These are phyloP conservation scores for Phengaris arion DNA, from an alignment of 2,888 invertebrate species.

Conservation along the genomic window DNA sequence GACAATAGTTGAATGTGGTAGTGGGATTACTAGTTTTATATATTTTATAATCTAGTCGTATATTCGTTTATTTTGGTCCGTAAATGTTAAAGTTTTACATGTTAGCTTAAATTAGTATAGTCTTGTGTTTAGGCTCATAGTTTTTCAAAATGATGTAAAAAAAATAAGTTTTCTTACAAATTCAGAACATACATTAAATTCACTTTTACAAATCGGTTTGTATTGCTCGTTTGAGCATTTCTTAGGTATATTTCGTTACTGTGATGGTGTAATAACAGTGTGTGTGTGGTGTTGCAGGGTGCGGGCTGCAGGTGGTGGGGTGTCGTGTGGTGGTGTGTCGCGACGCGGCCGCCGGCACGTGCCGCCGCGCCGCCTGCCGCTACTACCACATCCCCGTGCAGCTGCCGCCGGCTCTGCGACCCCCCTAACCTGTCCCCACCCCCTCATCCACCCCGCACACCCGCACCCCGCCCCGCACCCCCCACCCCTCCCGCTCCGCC, in stretches of 20 bases:
- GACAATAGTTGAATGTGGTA: constrained; percentile 31
- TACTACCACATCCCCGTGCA: constrained; percentile 97
- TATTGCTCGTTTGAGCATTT: background rate
- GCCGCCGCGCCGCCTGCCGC: constrained; percentile 96
- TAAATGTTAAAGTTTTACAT: constrained; percentile 1
- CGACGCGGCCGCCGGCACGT: constrained; percentile 96
- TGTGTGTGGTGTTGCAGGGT: constrained; percentile 82
- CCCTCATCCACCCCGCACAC: constrained; percentile 41
- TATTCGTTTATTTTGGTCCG: background rate
- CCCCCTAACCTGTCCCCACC: constrained; percentile 65
- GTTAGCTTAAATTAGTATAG: background rate
- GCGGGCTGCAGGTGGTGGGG: constrained; percentile 96
- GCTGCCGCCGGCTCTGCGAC: constrained; percentile 87
- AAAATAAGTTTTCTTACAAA: no score
- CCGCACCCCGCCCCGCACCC: constrained; percentile 39
- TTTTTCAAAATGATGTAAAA: background rate
- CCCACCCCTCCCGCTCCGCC: constrained; percentile 35
- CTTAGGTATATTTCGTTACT: background rate
- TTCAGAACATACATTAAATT: no score
- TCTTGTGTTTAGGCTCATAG: background rate
- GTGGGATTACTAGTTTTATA: constrained; percentile 31
- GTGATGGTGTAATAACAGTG: background rate
- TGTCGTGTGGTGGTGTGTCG: constrained; percentile 97
- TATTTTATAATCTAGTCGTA: constrained; percentile 23
- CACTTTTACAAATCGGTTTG: background rate